Conservation (phyloP, 2,888 invertebrate species). For the Protophormia terraenovae region DNA sequence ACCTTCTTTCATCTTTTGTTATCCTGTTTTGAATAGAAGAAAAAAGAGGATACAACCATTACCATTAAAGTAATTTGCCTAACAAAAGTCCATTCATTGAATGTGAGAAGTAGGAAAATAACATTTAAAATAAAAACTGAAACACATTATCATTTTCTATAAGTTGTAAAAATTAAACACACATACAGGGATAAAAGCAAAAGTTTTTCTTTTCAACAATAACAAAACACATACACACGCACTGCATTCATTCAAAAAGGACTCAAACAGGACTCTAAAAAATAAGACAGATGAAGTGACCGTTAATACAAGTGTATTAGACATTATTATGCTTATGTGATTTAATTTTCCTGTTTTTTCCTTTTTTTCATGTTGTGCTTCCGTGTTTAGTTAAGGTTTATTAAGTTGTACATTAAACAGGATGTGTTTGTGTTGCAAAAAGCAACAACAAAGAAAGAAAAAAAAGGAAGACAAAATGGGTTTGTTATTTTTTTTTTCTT, state of each 20-base stretch:
- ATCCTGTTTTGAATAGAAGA: background rate
- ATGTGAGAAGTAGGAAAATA: background rate
- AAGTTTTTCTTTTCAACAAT: background rate
- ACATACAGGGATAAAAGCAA: conserved; percentile 7
- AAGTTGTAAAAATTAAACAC: conserved; percentile 6
- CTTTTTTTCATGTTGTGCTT: background rate
- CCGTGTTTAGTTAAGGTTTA: conserved; percentile 45
- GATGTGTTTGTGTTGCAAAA: conserved; percentile 19
- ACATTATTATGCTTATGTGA: conserved; percentile 44
- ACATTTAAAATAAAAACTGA: conserved; percentile 15
- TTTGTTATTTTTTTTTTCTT: conserved; percentile 12
- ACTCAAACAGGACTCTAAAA: no score
- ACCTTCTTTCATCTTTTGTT: background rate
- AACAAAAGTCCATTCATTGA: conserved; percentile 41
- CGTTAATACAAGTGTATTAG: background rate
- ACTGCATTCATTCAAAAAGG: background rate
- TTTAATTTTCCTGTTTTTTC: conserved; percentile 28
- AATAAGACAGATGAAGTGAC: no score
- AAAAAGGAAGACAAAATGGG: conserved; percentile 4
- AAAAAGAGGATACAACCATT: conserved; percentile 19
- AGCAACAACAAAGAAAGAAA: background rate
- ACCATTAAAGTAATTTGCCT: conserved; percentile 53
- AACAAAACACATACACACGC: conserved; percentile 32
- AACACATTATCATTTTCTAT: conserved; percentile 23
- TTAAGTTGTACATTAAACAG: conserved; percentile 54